Conservation (phyloP, 2,888 invertebrate species). For the Anthrax anthrax region DNA sequence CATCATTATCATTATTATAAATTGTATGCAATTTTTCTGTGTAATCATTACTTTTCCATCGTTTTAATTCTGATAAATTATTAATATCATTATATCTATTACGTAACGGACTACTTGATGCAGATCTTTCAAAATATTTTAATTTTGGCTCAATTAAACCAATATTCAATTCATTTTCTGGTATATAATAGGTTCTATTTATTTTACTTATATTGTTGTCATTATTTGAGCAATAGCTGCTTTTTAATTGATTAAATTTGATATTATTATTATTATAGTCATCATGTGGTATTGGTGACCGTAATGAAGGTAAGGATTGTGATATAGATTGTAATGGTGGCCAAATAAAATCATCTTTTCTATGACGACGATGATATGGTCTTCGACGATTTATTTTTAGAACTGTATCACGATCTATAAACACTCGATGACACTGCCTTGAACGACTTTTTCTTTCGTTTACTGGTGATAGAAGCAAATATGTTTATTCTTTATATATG, state of each 20-base stretch:
- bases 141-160: slow-evolving; percentile 27
- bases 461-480: too few species aligned
- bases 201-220: neutral
- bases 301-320: slow-evolving; percentile 4
- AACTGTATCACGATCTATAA: slow-evolving; percentile 31
- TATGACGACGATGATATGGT: slow-evolving; percentile 22
- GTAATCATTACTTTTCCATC: slow-evolving; percentile 5
- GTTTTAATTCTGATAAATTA: slow-evolving; percentile 3
- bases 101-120: neutral
- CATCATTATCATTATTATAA: neutral
- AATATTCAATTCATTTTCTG: slow-evolving; percentile 17
- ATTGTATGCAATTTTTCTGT: neutral
- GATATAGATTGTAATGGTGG: too few species aligned
- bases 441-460: slow-evolving; percentile 23
- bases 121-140: slow-evolving; percentile 23
- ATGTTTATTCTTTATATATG: too few species aligned
- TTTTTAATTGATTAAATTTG: neutral
- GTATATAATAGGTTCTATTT: slow-evolving; percentile 11
- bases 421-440: slow-evolving; percentile 25
- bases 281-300: neutral
- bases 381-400: slow-evolving; percentile 30
- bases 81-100: neutral
- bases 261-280: neutral
- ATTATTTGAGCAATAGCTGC: neutral
- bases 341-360: slow-evolving; percentile 30